These are phyloP conservation scores for Tor tambroides DNA, from an alignment of 2,113 vertebrate genomes.

Conservation along the genomic window DNA sequence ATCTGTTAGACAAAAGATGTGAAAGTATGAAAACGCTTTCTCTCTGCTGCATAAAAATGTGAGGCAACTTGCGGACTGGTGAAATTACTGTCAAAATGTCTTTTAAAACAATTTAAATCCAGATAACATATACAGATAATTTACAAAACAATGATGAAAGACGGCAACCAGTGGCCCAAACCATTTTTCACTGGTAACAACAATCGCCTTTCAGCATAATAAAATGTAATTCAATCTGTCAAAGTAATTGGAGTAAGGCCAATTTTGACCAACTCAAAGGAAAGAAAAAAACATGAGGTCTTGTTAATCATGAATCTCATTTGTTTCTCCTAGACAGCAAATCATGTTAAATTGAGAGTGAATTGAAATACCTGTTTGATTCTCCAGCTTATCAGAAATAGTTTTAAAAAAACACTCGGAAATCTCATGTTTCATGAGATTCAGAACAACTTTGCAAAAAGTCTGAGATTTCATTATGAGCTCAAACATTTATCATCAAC, in stretches of 20 bases:
- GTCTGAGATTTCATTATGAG: too few species aligned
- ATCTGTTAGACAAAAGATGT: conserved; percentile 24
- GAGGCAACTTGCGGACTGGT: neutral
- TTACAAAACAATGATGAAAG: conserved; percentile 5
- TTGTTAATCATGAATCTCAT: neutral
- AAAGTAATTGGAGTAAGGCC: neutral
- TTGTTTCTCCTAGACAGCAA: neutral
- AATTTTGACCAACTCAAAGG: neutral
- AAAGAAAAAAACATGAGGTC: neutral
- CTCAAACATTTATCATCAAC: neutral
- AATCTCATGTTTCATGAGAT: neutral
- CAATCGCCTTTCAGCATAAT: neutral
- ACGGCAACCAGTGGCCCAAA: neutral
- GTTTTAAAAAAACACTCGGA: neutral
- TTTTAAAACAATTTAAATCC: neutral
- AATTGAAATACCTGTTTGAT: neutral
- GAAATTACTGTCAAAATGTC: neutral
- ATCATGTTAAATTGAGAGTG: neutral
- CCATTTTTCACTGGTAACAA: neutral
- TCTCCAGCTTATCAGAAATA: neutral
- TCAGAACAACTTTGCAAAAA: neutral
- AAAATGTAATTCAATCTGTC: neutral
- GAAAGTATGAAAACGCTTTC: conserved; percentile 38
- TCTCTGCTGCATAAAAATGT: neutral
- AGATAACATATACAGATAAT: neutral